Base-by-base conservation (phyloP, 1,140 invertebrate genomes). In the Drosophila fuyamai region DNA sequence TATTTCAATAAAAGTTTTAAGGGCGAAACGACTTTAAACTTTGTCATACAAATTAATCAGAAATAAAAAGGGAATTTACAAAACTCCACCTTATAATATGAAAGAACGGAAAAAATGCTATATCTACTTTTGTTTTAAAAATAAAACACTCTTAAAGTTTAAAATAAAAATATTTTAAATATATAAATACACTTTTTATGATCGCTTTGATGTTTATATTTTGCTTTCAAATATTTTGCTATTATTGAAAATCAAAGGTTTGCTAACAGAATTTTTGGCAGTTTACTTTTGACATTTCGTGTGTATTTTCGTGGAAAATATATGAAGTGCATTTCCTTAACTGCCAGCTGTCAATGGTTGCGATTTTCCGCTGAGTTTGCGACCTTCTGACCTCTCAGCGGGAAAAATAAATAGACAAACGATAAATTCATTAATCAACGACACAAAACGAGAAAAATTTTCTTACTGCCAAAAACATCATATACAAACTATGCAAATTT, bases 371-470 rank as follows among this genome's bases (percentile, higher is more conserved):
- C 32, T 51, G 48, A 29, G 4, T 27, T 35, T 14, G 48, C 29
- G 16, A 67, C 46, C 56, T 44, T 68, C 16, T 60, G 61, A 68
- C 32, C 65, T 23, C 18, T 16, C 36, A 23, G 12, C 6, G 3
- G 12, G 5, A 5, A 14, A 32, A 27, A 43, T 36, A 61, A 46
- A 61, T 60, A 35, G 16, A 16, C 59, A 65, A 13, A 13, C 59
- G 16, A 35, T 66, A n/a, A 32, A 70, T 23, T 35, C 72, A 75
- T 75, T 75, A 63, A 75, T 75, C 50, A 75, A 54, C 51, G 68
- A 63, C 67, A 57, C 32, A 35, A n/a, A 16, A 1, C 7, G 4
- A 12, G n/a, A 32, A 51, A 29, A 8, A 9, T 51, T 6, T 35
- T 16, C 7, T 5, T 29, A 4, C 8, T 48, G 46, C 46, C 46